Percentiles rank a stretch among this genome's conserved stretches.
Evolutionary conservation across 2,888 invertebrate species (phyloP).

Genomic region (Pollenia angustigena): DNA sequence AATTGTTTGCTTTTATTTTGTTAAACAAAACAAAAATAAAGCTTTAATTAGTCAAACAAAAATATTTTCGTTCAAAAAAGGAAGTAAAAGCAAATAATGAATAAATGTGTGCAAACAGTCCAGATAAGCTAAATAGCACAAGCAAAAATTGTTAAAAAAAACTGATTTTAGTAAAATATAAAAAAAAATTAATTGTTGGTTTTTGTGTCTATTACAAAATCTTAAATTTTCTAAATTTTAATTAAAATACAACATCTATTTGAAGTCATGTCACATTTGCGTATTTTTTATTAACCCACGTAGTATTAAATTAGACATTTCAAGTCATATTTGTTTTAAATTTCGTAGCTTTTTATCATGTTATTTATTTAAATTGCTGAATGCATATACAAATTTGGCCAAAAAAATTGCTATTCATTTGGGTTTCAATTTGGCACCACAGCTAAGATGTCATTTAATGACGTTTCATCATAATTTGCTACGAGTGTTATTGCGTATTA

Average conservation of each 20-base stretch:
- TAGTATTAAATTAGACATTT: constrained; percentile 12
- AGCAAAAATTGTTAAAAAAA: too few relatives aligned
- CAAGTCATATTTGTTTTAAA: constrained; percentile 30
- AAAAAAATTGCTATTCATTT: constrained; percentile 9
- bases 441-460: not conserved
- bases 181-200: not conserved
- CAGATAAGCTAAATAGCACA: too few relatives aligned
- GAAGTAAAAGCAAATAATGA: not conserved
- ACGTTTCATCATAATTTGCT: not conserved
- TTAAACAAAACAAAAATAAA: not conserved
- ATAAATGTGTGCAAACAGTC: not conserved
- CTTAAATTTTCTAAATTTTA: not conserved
- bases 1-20: not conserved
- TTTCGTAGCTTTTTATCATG: constrained; percentile 10
- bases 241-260: not conserved
- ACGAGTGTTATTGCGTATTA: too few relatives aligned
- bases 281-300: constrained; percentile 25
- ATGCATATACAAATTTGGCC: constrained; percentile 30
- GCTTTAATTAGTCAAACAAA: constrained; percentile 28
- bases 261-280: not conserved
- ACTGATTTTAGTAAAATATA: too few relatives aligned
- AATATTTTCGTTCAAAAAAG: constrained; percentile 11
- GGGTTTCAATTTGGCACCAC: not conserved
- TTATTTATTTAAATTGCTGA: constrained; percentile 21
- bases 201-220: not conserved